Conservation (phyloP, 2,888 invertebrate genomes). For the Diarsia mendica region DNA sequence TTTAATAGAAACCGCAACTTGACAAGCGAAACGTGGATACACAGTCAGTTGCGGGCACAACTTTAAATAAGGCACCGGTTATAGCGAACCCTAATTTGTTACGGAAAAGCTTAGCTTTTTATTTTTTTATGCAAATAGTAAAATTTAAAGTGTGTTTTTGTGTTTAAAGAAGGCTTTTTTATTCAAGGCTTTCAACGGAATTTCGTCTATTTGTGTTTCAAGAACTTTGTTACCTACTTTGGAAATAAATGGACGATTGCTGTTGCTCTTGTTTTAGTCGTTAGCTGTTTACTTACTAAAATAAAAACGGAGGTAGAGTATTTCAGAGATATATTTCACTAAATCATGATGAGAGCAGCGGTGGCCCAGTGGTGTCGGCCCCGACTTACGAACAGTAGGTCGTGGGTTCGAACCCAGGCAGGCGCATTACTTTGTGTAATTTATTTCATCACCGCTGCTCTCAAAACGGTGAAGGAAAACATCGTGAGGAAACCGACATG, state of each 20-base stretch:
- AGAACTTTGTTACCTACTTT: constrained; percentile 9
- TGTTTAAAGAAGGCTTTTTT: constrained; percentile 31
- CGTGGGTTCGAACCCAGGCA: too few relatives aligned
- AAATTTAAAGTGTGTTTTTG: constrained; percentile 54
- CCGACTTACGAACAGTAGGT: too few relatives aligned
- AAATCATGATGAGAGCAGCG: not conserved
- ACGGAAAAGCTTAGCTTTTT: constrained; percentile 55
- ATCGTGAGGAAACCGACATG: too few relatives aligned
- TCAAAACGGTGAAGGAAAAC: too few relatives aligned
- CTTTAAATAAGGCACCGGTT: constrained; percentile 67
- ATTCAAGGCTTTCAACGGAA: not conserved
- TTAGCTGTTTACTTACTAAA: not conserved
- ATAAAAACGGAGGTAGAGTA: not conserved
- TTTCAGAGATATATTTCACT: not conserved
- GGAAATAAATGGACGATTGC: not conserved
- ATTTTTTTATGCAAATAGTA: constrained; percentile 53
- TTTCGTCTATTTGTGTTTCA: constrained; percentile 17
- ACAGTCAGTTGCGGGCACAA: constrained; percentile 65
- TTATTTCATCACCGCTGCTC: too few relatives aligned
- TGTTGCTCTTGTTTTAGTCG: not conserved
- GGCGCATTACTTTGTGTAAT: too few relatives aligned
- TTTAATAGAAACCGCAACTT: constrained; percentile 72
- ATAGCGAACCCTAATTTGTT: constrained; percentile 67
- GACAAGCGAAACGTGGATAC: constrained; percentile 70
- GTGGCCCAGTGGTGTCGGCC: too few relatives aligned